Evolutionary conservation across 2,797 vertebrate genomes (phyloP).

Genomic region (Lindbergichthys nudifrons): DNA sequence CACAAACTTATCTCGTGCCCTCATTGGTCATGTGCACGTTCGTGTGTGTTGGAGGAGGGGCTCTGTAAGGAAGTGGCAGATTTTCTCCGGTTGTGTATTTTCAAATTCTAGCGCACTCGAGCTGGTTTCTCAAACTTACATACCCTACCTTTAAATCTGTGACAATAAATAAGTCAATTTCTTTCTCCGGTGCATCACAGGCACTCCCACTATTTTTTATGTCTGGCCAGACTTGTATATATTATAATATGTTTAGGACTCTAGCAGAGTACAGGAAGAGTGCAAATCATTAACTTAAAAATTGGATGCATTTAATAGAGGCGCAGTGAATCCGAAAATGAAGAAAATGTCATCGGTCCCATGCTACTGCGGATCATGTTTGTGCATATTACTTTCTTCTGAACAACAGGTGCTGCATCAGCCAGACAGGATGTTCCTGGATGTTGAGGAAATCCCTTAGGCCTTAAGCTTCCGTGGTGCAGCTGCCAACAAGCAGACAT

Average conservation of each 20-base stretch:
- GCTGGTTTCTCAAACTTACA: no score
- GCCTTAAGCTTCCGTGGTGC: conserved; percentile 54
- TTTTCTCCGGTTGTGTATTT: no score
- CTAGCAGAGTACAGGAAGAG: not conserved
- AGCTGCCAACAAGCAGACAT: conserved; percentile 59
- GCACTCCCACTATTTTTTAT: not conserved
- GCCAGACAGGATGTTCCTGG: conserved; percentile 65
- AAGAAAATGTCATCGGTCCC: not conserved
- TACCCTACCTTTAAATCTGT: no score
- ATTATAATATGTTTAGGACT: not conserved
- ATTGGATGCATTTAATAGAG: conserved; percentile 28
- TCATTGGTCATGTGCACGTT: no score
- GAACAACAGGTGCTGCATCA: conserved; percentile 69
- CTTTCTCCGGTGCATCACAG: not conserved
- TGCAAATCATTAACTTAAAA: conserved; percentile 16
- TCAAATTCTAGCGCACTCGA: no score
- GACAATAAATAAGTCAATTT: not conserved
- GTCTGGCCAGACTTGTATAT: conserved; percentile 3
- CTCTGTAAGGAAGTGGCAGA: no score
- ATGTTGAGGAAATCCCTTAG: conserved; percentile 62
- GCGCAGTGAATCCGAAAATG: conserved; percentile 13
- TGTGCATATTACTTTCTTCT: conserved; percentile 54
- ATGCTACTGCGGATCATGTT: conserved; percentile 28
- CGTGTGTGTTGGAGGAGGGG: no score
- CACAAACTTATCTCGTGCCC: no score